These are phyloP conservation scores for Epinotia ramella DNA, from an alignment of 2,888 invertebrate species.

Conservation along the genomic window DNA sequence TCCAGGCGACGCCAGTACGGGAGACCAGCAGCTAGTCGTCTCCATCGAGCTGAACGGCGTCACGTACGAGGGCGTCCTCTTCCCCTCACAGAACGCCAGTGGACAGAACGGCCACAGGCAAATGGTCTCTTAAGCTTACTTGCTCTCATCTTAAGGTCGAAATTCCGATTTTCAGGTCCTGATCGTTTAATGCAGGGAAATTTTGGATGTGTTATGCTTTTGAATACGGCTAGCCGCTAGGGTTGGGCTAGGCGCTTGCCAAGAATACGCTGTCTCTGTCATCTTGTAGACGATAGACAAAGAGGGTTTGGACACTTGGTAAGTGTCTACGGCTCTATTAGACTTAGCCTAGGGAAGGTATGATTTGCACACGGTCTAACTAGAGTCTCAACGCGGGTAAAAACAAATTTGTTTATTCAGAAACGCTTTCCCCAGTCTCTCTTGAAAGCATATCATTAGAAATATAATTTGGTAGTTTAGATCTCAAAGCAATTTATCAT, in stretches of 20 bases:
- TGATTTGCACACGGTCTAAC: constrained; percentile 34
- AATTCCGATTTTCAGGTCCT: constrained; percentile 48
- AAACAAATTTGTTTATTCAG: constrained; percentile 16
- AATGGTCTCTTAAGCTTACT: constrained; percentile 73
- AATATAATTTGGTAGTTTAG: constrained; percentile 42
- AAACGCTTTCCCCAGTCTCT: constrained; percentile 39
- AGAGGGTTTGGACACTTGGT: constrained; percentile 1
- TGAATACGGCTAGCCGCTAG: constrained; percentile 26
- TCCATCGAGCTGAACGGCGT: constrained; percentile 98
- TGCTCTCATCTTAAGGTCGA: constrained; percentile 27
- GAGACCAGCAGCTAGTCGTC: constrained; percentile 95
- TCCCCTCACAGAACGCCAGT: constrained; percentile 80
- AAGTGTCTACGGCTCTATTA: neutral
- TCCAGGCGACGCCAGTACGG: constrained; percentile 92
- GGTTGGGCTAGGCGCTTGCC: constrained; percentile 17
- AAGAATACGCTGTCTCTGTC: constrained; percentile 8
- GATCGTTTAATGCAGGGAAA: constrained; percentile 38
- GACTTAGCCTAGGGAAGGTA: constrained; percentile 15
- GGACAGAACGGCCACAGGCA: constrained; percentile 77
- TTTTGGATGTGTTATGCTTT: constrained; percentile 25
- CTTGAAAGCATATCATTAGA: constrained; percentile 43
- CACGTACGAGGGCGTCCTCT: constrained; percentile 97
- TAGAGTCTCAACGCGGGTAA: constrained; percentile 1
- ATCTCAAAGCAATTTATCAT: constrained; percentile 42
- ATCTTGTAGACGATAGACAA: neutral